phyloP scores from a whole-genome alignment of 2,888 invertebrate genomes.

The Ormyrus rosae region DNA sequence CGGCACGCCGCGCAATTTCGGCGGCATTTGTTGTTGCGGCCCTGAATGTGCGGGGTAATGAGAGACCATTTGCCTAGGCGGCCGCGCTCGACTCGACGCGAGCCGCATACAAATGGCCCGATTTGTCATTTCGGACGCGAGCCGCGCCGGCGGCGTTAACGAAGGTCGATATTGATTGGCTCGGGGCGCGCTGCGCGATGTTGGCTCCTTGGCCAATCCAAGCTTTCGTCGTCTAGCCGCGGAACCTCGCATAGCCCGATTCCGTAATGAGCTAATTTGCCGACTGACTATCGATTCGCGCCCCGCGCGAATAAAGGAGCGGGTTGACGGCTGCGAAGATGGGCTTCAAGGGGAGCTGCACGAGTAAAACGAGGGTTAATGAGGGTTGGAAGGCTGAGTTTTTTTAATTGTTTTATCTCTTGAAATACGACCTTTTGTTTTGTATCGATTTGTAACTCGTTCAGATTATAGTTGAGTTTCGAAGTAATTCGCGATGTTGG shows the following conservation, averaged over 20 bases:
- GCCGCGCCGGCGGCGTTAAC: background rate
- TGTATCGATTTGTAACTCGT: no score
- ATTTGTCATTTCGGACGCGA: slow-evolving; percentile 46
- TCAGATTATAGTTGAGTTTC: no score
- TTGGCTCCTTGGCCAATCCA: slow-evolving; percentile 33
- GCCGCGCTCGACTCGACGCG: slow-evolving; percentile 24
- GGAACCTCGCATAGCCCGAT: background rate
- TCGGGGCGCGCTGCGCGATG: background rate
- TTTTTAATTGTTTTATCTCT: no score
- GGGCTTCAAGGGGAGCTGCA: no score
- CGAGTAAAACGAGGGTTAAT: no score
- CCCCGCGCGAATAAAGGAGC: background rate
- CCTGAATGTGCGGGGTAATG: slow-evolving; percentile 41
- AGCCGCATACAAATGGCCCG: slow-evolving; percentile 42
- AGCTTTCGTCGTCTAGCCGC: background rate
- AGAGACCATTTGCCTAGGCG: slow-evolving; percentile 39
- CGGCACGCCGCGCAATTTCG: slow-evolving; percentile 26
- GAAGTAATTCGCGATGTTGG: no score
- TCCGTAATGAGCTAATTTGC: slow-evolving; percentile 31
- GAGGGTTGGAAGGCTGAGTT: no score
- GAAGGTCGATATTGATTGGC: slow-evolving; percentile 38
- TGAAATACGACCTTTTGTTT: no score
- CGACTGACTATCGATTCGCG: background rate
- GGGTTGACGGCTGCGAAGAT: no score
- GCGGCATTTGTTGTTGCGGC: slow-evolving; percentile 33